Conservation (phyloP, 1,140 invertebrate genomes). For the Meteorus sp. region DNA sequence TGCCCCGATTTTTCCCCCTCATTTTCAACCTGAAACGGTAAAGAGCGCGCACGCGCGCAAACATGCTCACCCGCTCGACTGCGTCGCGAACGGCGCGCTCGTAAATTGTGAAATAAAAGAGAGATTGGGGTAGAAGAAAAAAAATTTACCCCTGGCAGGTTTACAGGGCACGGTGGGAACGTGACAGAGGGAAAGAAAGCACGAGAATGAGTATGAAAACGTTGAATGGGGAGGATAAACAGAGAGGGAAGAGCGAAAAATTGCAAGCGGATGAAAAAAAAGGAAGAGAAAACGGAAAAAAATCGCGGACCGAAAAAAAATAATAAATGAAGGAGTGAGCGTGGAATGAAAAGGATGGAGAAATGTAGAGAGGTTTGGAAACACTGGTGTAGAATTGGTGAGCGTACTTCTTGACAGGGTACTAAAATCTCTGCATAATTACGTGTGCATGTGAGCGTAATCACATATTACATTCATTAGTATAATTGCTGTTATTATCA, state of each 20-base stretch:
- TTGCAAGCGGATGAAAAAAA: background rate
- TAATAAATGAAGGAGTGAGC: background rate
- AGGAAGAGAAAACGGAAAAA: background rate
- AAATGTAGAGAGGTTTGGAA: too few relatives aligned
- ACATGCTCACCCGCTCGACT: slow-evolving; percentile 24
- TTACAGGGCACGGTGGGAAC: slow-evolving; percentile 21
- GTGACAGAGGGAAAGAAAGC: background rate
- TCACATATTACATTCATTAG: too few relatives aligned
- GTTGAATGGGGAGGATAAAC: background rate
- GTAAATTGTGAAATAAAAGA: slow-evolving; percentile 52
- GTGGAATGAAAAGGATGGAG: too few relatives aligned
- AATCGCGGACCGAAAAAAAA: background rate
- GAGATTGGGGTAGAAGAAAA: too few relatives aligned
- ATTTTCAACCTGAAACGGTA: slow-evolving; percentile 5
- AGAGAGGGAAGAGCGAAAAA: background rate
- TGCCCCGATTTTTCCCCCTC: too few relatives aligned
- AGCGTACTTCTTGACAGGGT: too few relatives aligned
- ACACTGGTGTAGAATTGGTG: too few relatives aligned
- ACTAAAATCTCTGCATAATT: too few relatives aligned
- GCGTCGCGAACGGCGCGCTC: slow-evolving; percentile 31
- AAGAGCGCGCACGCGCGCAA: too few relatives aligned
- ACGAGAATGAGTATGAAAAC: background rate
- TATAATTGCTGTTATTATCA: too few relatives aligned
- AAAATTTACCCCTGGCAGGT: too few relatives aligned
- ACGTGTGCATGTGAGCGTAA: too few relatives aligned